phyloP scores from a whole-genome alignment of 2,888 invertebrate genomes.

The Phalera bucephala region DNA sequence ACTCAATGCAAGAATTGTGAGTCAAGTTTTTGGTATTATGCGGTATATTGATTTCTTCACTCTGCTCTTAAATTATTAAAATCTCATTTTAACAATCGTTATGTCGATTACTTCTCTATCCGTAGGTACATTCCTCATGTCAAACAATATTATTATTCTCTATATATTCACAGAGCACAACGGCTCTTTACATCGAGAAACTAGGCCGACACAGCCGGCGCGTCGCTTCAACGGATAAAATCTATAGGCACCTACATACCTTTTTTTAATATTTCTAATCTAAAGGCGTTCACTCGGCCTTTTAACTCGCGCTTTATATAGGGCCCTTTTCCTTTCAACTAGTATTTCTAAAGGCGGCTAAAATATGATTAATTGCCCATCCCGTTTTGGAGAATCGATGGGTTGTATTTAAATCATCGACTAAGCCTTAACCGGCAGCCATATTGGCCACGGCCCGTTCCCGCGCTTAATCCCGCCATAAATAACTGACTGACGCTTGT shows the following conservation, averaged over 20 bases:
- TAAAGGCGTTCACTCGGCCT: conserved; percentile 13
- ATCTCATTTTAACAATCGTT: too few species aligned
- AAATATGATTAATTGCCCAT: conserved; percentile 66
- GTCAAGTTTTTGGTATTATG: too few species aligned
- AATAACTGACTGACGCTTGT: conserved; percentile 65
- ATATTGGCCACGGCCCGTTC: conserved; percentile 55
- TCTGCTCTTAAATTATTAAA: too few species aligned
- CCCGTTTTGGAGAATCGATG: conserved; percentile 60
- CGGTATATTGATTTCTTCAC: too few species aligned
- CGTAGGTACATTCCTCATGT: conserved; percentile 6
- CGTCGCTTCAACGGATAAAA: conserved; percentile 14
- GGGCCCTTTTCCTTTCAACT: conserved; percentile 31
- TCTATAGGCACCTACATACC: conserved; percentile 6
- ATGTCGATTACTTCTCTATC: neutral
- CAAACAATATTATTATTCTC: too few species aligned
- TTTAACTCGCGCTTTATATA: conserved; percentile 23
- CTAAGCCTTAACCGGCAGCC: conserved; percentile 56
- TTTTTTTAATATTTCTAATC: conserved; percentile 8
- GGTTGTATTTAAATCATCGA: conserved; percentile 71
- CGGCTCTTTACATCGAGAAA: conserved; percentile 6
- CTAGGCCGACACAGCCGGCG: conserved; percentile 18
- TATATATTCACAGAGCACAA: conserved; percentile 2
- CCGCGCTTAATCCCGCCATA: conserved; percentile 66
- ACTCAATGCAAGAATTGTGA: too few species aligned
- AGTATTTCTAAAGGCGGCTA: conserved; percentile 48